A percentile compares a stretch with the other conserved stretches of the same genome.
phyloP scores from a whole-genome alignment of 2,888 invertebrate species.

The Zygogramma bicolorata region DNA sequence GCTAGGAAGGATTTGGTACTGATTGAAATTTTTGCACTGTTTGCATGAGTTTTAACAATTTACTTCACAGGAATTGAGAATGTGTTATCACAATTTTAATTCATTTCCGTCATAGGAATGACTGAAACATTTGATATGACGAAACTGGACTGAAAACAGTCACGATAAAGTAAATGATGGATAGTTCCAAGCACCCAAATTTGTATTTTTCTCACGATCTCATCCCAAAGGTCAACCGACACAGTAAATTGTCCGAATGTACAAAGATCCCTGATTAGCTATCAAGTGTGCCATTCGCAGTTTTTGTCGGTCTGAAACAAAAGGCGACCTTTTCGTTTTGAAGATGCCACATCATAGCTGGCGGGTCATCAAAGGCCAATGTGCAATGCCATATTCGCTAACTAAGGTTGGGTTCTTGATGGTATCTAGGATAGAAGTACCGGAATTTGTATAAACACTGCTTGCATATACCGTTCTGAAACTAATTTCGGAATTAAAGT shows the following conservation, averaged over 20 bases:
- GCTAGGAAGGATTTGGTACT: not conserved
- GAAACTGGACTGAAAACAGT: too few relatives aligned
- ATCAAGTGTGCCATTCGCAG: not conserved
- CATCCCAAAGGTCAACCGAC: not conserved
- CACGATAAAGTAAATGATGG: too few relatives aligned
- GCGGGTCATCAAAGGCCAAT: conserved; percentile 6
- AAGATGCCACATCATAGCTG: conserved; percentile 9
- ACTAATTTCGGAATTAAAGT: not conserved
- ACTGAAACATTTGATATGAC: too few relatives aligned
- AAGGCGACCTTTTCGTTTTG: not conserved
- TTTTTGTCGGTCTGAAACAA: conserved; percentile 9
- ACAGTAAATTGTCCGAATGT: not conserved
- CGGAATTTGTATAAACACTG: not conserved
- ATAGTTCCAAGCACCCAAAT: too few relatives aligned
- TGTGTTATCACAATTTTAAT: too few relatives aligned
- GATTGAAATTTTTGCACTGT: not conserved
- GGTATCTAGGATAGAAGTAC: conserved; percentile 1
- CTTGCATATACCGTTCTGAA: not conserved
- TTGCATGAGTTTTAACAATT: not conserved
- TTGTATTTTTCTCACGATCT: not conserved
- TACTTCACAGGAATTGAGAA: too few relatives aligned
- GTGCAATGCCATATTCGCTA: conserved; percentile 10
- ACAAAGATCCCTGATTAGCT: not conserved
- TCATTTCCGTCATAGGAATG: not conserved
- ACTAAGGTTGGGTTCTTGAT: conserved; percentile 6